phyloP scores from a whole-genome alignment of 92 coral and sea anemone genomes.

The Porites lobata region DNA sequence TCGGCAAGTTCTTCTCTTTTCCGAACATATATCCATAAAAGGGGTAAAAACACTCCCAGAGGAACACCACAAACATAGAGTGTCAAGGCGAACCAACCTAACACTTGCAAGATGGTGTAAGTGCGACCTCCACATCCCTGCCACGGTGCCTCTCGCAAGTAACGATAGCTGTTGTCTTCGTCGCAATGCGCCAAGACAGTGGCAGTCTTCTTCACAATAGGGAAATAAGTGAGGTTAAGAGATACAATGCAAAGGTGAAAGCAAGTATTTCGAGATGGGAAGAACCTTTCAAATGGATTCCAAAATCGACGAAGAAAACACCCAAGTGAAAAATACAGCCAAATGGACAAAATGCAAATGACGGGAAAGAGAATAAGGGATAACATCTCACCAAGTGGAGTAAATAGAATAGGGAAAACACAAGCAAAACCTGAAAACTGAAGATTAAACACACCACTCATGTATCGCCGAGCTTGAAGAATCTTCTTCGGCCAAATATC shows the following conservation, averaged over 20 bases:
- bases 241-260: constrained; percentile 34
- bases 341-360: constrained; percentile 35
- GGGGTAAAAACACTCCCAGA: neutral
- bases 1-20: neutral
- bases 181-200: constrained; percentile 57
- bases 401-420: constrained; percentile 43
- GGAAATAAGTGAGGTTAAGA: constrained; percentile 64
- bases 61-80: neutral
- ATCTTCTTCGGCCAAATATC: constrained; percentile 63
- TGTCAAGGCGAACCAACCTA: neutral
- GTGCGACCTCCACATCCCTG: neutral
- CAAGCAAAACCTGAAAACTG: constrained; percentile 69
- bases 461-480: constrained; percentile 47
- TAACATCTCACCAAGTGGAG: constrained; percentile 56
- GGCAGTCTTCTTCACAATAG: constrained; percentile 55
- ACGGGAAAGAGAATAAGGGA: constrained; percentile 65
- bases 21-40: neutral
- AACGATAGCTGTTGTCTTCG: constrained; percentile 1
- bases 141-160: constrained; percentile 68
- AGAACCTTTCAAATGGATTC: neutral
- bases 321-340: constrained; percentile 50
- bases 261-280: constrained; percentile 31
- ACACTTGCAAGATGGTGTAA: neutral
- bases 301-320: neutral
- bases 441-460: constrained; percentile 68